Evolutionary conservation across 2,113 vertebrate species (phyloP).

Genomic region (Polyodon spathula): DNA sequence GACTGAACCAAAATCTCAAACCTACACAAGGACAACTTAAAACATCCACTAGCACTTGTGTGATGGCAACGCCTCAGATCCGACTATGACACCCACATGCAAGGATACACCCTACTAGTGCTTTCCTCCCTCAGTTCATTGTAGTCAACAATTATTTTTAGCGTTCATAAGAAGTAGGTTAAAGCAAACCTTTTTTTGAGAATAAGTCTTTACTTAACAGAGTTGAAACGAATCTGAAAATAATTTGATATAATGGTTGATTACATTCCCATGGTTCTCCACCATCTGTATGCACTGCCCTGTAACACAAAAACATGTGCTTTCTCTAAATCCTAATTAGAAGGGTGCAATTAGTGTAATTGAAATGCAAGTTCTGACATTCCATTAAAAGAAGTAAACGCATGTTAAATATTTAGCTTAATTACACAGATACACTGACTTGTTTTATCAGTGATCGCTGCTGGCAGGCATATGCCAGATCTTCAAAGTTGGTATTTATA

Average conservation of each 20-base stretch:
- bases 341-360: background rate
- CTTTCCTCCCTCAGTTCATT: too few relatives aligned
- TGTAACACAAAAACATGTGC: background rate
- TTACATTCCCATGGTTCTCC: too few relatives aligned
- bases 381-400: conserved; percentile 2
- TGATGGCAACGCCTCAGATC: too few relatives aligned
- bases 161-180: too few relatives aligned
- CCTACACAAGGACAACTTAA: too few relatives aligned
- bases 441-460: background rate
- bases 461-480: background rate
- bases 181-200: too few relatives aligned
- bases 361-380: conserved; percentile 5
- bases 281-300: background rate
- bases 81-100: too few relatives aligned
- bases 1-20: too few relatives aligned
- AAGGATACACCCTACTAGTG: too few relatives aligned
- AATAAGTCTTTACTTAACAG: too few relatives aligned
- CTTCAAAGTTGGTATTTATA: background rate
- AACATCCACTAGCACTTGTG: too few relatives aligned
- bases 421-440: background rate
- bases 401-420: conserved; percentile 10
- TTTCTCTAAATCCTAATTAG: background rate
- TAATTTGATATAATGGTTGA: background rate
- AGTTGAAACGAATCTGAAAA: background rate
- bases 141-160: too few relatives aligned